Base-by-base conservation (phyloP, 2,888 invertebrate species). In the Agrochola litura region DNA sequence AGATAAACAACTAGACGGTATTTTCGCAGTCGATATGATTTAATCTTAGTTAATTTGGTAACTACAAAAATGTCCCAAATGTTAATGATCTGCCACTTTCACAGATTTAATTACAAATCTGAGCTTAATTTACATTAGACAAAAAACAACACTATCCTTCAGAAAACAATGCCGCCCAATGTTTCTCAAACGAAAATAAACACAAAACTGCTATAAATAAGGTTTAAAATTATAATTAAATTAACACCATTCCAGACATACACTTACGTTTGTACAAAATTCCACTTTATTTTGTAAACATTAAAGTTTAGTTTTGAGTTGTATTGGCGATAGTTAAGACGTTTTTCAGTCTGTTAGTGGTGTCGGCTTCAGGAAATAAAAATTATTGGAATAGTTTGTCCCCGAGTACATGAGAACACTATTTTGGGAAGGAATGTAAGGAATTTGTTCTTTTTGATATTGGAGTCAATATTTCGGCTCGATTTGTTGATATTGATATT, bases 351-450 rank as follows among this genome's bases (percentile, higher is more conserved):
- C 88, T 88, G 68, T 75, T 54, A 2, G 14, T 66, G 66, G 46
- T 72, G 77, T 69, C 49, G 43, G 69, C 37, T 82, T 73, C 46
- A 81, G 82, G 83, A 83, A 84, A 86, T 80, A 83, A 85, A 84
- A 83, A 83, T 76, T 73, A 82, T 81, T 72, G 77, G 79, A 64
- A 60, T 73, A 54, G 79, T 78, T 71, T 69, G 73, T 79, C 82
- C 79, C 60, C 54, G 52, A 76, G 76, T 79, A 73, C 74, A 70
- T 67, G 73, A 77, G 74, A 66, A 61, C 41, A 84, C 83, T 90
- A 90, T 90, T 89, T 90, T 64, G 65, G 86, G 83, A 83, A 8
- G 80, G 86, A 79, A 84, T 84, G 85, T 54, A 0, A 41, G 69
- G 86, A 86, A 87, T 85, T 72, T 74, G 69, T 54, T 82, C 72